Conservation (phyloP, 2,888 invertebrate genomes). For the Oxystoma pomonae region DNA sequence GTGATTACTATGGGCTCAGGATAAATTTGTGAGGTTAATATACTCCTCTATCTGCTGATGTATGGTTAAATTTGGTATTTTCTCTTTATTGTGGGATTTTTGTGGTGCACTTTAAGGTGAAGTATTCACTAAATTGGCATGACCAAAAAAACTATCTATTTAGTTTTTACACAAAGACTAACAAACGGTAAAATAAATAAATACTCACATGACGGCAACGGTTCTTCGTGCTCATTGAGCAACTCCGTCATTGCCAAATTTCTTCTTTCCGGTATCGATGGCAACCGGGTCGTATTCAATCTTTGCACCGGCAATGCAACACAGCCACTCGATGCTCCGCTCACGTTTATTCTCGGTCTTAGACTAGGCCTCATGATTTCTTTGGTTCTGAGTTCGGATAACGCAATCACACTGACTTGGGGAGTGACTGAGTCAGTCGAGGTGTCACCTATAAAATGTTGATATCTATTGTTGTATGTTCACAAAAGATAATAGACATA, state of each 20-base stretch:
- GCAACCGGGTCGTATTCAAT: slow-evolving; percentile 69
- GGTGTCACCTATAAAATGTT: not conserved
- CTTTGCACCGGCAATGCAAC: slow-evolving; percentile 61
- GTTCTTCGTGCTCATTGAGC: slow-evolving; percentile 68
- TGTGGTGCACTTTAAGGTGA: too few relatives aligned
- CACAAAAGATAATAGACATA: too few relatives aligned
- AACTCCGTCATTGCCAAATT: slow-evolving; percentile 41
- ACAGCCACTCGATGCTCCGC: slow-evolving; percentile 49
- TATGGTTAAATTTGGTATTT: too few relatives aligned
- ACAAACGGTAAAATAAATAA: too few relatives aligned
- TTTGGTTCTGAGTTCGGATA: slow-evolving; percentile 55
- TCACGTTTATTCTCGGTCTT: slow-evolving; percentile 39
- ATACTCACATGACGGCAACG: slow-evolving; percentile 76
- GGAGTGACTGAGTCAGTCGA: slow-evolving; percentile 16
- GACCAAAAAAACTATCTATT: not conserved
- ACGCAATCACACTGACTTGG: slow-evolving; percentile 52
- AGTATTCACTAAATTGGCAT: too few relatives aligned
- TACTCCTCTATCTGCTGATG: too few relatives aligned
- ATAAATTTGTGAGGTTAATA: too few relatives aligned
- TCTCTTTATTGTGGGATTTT: too few relatives aligned
- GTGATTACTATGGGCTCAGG: too few relatives aligned
- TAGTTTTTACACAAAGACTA: too few relatives aligned
- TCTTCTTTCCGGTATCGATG: slow-evolving; percentile 74
- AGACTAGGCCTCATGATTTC: slow-evolving; percentile 38
- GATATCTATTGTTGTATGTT: too few relatives aligned